Base-by-base conservation (phyloP, 2,888 invertebrate species). In the Acleris holmiana region DNA sequence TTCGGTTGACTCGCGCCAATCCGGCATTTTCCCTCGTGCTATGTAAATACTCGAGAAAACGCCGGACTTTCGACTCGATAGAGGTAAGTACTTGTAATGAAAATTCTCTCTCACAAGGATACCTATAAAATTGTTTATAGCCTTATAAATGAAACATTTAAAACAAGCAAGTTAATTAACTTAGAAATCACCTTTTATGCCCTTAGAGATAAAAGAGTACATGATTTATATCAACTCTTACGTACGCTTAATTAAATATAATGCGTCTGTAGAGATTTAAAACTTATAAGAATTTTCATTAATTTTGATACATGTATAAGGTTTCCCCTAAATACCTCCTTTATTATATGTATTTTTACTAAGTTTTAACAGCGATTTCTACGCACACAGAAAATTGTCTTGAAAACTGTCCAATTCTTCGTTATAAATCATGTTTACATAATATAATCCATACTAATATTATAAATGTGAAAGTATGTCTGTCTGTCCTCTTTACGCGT, bases 61-160 rank as follows among this genome's bases (percentile, higher is more conserved):
- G 23, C 23, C 23, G 3, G 35, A 35, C 35, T 35, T 35, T 2
- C 29, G 13, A 29, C 13, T 35, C 13, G 4, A 35, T 35, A 8
- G 35, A 35, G 13, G 35, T 35, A 35, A 10, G 2, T 21, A 40
- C 40, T 41, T 53, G 40, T 44, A 46, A 51, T 58, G 46, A 61
- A 64, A 57, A 69, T 69, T 55, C 67, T 66, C 61, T 61, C 63
- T 61, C 61, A 58, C 53, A 64, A n/a, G 57, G 60, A 59, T 63
- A 29, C 29, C 29, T 29, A 68, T 71, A 69, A 73, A 72, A 67
- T 55, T 70, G 60, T 71, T 70, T 70, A 72, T 67, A 65, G 68
- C 64, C 68, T 69, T 68, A 70, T 72, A 70, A 35, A 71, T 69
- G 68, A 69, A 71, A 71, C 67, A 66, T 69, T 70, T 64, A 66